Base-by-base conservation (phyloP, 2,888 invertebrate genomes). In the Anticlea derivata region DNA sequence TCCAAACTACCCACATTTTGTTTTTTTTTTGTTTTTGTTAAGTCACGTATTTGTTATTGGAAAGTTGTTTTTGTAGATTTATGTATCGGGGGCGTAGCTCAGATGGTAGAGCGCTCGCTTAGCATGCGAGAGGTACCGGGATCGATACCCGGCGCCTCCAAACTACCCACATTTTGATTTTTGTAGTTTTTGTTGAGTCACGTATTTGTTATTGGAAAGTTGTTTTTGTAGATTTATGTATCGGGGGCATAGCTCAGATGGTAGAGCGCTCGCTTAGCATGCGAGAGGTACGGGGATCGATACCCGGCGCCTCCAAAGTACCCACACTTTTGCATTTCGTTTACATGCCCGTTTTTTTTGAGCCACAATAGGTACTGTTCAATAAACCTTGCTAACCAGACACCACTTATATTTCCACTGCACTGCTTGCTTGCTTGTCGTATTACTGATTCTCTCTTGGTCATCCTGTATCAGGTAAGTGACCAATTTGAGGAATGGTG, bases 201-300 rank as follows among this genome's bases (percentile, higher is more conserved):
- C 17, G 2, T 17, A 4, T 17, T 17, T 17, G 17, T 17, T 2
- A 17, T 3, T 17, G 17, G 2, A 4, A 2, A 17, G 2, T 17
- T 2, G 17, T 17, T 17, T 17, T 17, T 17, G 17, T 17, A 17
- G 0, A 0, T 7, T 6, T 11, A 1, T 5, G 10, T 7, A 50
- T 40, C 45, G 52, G 52, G 52, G 52, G 52, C 61, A 60, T 61
- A 63, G 63, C 63, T 65, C 64, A 91, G 90, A 90, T 90, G 91
- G 91, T 90, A 91, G 90, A 90, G 90, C 89, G 91, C 90, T 90
- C 91, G 89, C 90, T 91, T 90, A 90, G 89, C 89, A 91, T 90
- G 90, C 78, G 89, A 90, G 90, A 90, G 87, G 91, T 90, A 90
- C 89, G 86, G 89, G 74, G 74, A 74, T 74, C 72, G 72, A 73